These are phyloP conservation scores for Peucedramus taeniatus DNA, from an alignment of 2,113 vertebrate genomes.

Conservation along the genomic window DNA sequence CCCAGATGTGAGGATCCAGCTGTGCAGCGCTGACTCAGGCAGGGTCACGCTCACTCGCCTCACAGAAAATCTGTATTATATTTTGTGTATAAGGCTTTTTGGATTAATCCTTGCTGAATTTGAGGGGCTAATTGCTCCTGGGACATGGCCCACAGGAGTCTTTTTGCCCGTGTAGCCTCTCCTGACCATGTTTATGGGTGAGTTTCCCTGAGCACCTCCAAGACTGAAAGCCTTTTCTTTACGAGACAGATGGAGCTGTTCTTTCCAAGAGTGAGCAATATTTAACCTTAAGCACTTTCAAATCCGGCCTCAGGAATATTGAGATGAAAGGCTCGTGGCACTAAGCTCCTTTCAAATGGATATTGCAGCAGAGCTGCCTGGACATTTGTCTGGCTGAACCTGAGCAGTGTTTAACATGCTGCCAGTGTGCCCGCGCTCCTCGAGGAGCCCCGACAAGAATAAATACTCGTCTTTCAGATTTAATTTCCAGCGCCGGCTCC, in stretches of 20 bases:
- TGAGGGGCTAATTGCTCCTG: not conserved
- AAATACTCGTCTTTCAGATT: conserved; percentile 49
- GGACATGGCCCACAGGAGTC: not conserved
- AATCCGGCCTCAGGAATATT: conserved; percentile 59
- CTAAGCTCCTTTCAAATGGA: conserved; percentile 58
- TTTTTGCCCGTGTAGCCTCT: not conserved
- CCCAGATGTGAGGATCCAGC: not conserved
- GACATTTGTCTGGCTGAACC: conserved; percentile 42
- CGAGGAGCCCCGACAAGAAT: conserved; percentile 41
- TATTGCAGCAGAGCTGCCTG: conserved; percentile 42
- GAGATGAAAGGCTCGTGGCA: conserved; percentile 59
- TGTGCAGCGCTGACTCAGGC: not conserved
- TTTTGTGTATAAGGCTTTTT: not conserved
- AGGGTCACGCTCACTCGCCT: accelerated
- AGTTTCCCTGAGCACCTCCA: conserved; percentile 42
- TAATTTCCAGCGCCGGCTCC: not conserved
- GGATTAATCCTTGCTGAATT: not conserved
- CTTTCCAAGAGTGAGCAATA: conserved; percentile 64
- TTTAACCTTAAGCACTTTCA: conserved; percentile 67
- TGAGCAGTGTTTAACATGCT: conserved; percentile 48
- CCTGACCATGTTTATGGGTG: not conserved
- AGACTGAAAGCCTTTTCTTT: conserved; percentile 32
- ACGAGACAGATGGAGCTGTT: conserved; percentile 51
- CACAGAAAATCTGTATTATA: not conserved
- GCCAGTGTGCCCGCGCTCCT: not conserved